Percentiles rank a stretch among this genome's conserved stretches.
Conservation (phyloP, 2,113 vertebrate species). For the Ammodytes dubius region DNA sequence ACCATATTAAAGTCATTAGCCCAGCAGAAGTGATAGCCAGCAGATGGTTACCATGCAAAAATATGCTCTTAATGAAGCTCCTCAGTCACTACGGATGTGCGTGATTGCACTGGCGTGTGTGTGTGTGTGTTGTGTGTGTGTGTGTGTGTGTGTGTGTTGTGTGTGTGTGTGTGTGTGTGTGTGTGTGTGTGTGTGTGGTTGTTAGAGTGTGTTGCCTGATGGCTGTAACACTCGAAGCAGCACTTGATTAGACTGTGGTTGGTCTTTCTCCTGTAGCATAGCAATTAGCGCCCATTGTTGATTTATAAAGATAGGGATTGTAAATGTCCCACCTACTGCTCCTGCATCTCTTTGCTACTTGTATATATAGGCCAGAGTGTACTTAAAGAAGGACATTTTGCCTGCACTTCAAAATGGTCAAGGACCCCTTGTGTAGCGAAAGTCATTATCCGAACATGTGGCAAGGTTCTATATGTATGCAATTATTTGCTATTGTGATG, state of each 20-base stretch:
- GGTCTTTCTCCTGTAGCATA: conserved; percentile 47
- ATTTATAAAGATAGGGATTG: conserved; percentile 48
- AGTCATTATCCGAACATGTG: no score
- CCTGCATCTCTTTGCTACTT: background rate
- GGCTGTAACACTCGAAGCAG: conserved; percentile 37
- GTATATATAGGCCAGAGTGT: background rate
- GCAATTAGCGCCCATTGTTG: conserved; percentile 49
- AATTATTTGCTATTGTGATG: background rate
- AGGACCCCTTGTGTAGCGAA: background rate
- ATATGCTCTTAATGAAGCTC: conserved; percentile 76
- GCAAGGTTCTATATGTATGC: background rate
- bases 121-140: conserved; percentile 28
- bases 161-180: conserved; percentile 27
- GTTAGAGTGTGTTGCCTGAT: conserved; percentile 22
- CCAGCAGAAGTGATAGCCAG: conserved; percentile 70
- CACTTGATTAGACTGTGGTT: conserved; percentile 59
- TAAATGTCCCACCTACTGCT: background rate
- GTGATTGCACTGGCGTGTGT: background rate
- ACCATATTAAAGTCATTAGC: conserved; percentile 77
- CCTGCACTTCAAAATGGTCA: background rate
- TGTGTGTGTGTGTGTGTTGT: background rate
- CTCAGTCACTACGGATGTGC: conserved; percentile 54
- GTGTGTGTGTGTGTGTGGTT: conserved; percentile 2
- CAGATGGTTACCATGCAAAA: conserved; percentile 75
- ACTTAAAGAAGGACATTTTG: background rate